Conservation (phyloP, 2,797 vertebrate species). For the Spinus olivaceus region DNA sequence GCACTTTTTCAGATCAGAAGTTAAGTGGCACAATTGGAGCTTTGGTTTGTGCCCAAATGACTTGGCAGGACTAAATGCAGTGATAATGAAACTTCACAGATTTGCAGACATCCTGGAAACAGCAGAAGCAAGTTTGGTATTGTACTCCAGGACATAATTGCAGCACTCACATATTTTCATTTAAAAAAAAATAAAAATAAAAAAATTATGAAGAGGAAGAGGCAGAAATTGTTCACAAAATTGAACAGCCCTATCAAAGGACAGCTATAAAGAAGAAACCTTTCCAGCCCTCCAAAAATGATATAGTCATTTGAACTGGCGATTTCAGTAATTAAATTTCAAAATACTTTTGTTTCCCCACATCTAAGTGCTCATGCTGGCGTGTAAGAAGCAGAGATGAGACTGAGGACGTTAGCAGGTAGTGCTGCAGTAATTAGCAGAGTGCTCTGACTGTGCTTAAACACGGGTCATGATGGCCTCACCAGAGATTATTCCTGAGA, state of each 20-base stretch:
- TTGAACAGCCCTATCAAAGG: neutral
- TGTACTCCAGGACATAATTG: neutral
- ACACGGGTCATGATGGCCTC: neutral
- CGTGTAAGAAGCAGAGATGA: neutral
- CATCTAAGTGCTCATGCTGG: neutral
- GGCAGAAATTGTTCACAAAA: neutral
- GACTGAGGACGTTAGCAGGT: neutral
- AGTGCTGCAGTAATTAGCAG: constrained; percentile 22
- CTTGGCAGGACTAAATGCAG: neutral
- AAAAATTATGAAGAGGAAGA: neutral
- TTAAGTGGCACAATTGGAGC: neutral
- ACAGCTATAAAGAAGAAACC: neutral
- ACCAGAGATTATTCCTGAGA: neutral
- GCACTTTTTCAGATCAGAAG: neutral
- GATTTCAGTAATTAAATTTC: neutral
- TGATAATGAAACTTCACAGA: neutral
- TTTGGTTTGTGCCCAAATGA: neutral
- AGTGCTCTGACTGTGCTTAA: neutral
- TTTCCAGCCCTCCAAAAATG: neutral
- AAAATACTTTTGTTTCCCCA: neutral
- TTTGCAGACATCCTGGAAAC: neutral
- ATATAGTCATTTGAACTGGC: neutral
- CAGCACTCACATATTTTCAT: neutral
- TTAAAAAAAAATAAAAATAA: neutral
- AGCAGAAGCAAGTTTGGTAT: neutral